Percentiles rank a stretch among this genome's conserved stretches.
Evolutionary conservation across 2,113 vertebrate genomes (phyloP).

Genomic region (Oncorhynchus masou): DNA sequence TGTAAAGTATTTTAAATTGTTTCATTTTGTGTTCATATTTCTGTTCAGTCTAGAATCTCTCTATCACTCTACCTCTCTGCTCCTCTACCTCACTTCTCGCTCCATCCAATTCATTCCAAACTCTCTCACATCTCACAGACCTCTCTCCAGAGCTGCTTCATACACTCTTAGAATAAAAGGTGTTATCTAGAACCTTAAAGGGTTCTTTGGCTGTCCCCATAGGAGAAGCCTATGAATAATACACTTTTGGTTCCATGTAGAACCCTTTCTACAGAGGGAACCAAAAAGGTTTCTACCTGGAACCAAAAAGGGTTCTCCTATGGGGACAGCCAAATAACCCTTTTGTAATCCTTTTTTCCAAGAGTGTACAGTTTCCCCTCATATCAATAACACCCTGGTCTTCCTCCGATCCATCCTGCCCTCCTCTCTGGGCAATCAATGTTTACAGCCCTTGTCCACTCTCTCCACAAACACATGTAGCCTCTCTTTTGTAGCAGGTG

Average conservation of each 20-base stretch:
- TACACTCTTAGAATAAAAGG: not conserved
- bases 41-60: not conserved
- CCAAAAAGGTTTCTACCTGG: no score
- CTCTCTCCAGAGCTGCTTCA: not conserved
- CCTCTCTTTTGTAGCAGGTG: constrained; percentile 7
- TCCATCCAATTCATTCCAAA: not conserved
- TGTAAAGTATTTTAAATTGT: no score
- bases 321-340: no score
- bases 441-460: not conserved
- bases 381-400: not conserved
- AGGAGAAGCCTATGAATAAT: no score
- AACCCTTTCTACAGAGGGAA: no score
- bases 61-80: not conserved
- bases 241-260: no score
- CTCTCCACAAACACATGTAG: not conserved
- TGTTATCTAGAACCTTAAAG: no score
- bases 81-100: not conserved
- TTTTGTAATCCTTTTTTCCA: no score
- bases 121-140: not conserved
- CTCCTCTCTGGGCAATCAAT: not conserved
- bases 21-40: no score
- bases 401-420: not conserved
- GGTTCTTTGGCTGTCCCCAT: no score
- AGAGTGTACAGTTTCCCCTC: not conserved
- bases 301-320: no score